Evolutionary conservation across 1,140 invertebrate species (phyloP).

Genomic region (Trachymyrmex cornetzi): DNA sequence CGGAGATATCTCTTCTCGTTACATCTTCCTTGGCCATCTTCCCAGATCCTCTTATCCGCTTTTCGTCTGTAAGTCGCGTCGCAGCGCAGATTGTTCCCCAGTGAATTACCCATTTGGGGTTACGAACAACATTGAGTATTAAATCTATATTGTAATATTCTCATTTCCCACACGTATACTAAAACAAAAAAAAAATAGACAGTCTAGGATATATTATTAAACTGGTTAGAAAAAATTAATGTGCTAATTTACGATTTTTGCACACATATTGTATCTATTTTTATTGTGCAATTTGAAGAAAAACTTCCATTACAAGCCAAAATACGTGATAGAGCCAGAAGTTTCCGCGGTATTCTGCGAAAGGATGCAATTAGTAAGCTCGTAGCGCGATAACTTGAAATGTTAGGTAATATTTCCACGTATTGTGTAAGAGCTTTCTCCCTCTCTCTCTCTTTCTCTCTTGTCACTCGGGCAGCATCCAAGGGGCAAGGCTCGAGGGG

Average conservation of each 20-base stretch:
- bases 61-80: conserved; percentile 70
- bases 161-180: neutral
- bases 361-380: conserved; percentile 34
- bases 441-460: neutral
- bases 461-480: conserved; percentile 40
- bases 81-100: neutral
- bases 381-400: conserved; percentile 43
- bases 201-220: neutral
- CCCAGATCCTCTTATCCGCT: conserved; percentile 58
- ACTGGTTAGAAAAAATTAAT: too few species aligned
- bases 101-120: neutral
- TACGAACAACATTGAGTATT: neutral
- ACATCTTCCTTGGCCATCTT: conserved; percentile 36
- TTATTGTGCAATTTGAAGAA: neutral
- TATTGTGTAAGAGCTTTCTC: conserved; percentile 13
- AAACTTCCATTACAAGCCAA: neutral
- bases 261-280: neutral
- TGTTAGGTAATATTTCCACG: conserved; percentile 55
- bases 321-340: conserved; percentile 4
- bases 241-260: neutral
- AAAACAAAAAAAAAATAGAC: neutral
- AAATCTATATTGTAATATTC: neutral
- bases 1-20: conserved; percentile 39
- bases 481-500: conserved; percentile 1
- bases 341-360: neutral